phyloP scores from a whole-genome alignment of 2,797 vertebrate species.

The Amazonetta brasiliensis region DNA sequence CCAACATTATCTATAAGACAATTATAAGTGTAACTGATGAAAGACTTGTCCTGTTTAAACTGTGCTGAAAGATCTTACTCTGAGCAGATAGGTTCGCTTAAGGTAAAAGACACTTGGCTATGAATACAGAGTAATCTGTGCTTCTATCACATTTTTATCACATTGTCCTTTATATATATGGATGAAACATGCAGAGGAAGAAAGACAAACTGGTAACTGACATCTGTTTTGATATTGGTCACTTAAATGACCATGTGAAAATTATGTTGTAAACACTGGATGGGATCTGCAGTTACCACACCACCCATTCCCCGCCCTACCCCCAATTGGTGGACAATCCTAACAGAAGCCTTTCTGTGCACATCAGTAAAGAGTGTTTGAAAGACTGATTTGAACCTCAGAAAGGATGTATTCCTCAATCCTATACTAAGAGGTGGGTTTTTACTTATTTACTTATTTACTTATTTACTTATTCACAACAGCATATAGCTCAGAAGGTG shows the following conservation, averaged over 20 bases:
- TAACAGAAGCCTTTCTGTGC: background rate
- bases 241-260: background rate
- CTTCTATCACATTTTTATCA: background rate
- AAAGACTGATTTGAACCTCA: background rate
- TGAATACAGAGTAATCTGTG: background rate
- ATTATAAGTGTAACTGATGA: background rate
- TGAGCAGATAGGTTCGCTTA: background rate
- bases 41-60: background rate
- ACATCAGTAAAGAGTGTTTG: background rate
- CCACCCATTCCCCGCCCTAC: background rate
- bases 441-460: background rate
- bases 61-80: background rate
- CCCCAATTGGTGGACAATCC: background rate
- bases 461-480: background rate
- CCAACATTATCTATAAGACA: constrained; percentile 83
- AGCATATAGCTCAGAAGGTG: background rate
- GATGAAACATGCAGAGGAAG: background rate
- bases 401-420: background rate
- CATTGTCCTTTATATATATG: background rate
- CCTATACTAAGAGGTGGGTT: background rate
- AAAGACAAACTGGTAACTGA: background rate
- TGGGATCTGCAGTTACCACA: background rate
- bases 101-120: background rate
- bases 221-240: background rate
- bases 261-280: background rate